Evolutionary conservation across 2,113 vertebrate genomes (phyloP), one percentile per base, ranked within the genome.

Genomic region (Pituophis catenifer): DNA sequence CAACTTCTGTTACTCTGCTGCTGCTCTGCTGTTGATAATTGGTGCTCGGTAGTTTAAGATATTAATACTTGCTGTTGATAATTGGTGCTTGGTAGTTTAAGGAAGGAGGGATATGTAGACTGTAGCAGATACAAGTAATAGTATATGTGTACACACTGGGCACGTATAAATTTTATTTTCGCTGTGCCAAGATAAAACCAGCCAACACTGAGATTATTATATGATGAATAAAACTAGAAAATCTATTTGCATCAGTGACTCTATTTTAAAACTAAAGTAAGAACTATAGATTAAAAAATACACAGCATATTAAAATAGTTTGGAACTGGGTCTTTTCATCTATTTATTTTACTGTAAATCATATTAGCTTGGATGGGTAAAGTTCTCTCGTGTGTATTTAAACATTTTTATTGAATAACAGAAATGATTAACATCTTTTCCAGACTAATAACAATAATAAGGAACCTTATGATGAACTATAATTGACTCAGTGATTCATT

Each of bases 371-470:
- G 97, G 95, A 97, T 98, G 97, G 97, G 93, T 95, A 97, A 96
- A 97, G 97, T 97, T 95, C 96, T 95, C 95, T 97, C 96, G 95
- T 96, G 96, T 97, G 96, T 97, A 94, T 96, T 96, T 97, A 96
- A 94, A 98, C 9, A 92, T 93, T 97, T 97, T 96, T 97, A 97
- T 95, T 97, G 96, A 98, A 97, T 97, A 97, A 97, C 89, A 90
- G 94, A 96, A 97, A 94, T 97, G 97, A 98, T 97, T 97, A 97
- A 98, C 97, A 97, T 96, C 90, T 97, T 98, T 98, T 97, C 97
- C 97, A 98, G 97, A 97, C 97, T 97, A 98, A 98, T 98, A 97
- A 98, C 97, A 97, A 97, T 97, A 98, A 98, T 97, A 98, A 97
- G 95, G 7, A 94, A 96, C 95, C 96, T 96, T 97, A 96, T 97